These are phyloP conservation scores for Anastrepha obliqua DNA, from an alignment of 1,140 invertebrate genomes.

Conservation along the genomic window DNA sequence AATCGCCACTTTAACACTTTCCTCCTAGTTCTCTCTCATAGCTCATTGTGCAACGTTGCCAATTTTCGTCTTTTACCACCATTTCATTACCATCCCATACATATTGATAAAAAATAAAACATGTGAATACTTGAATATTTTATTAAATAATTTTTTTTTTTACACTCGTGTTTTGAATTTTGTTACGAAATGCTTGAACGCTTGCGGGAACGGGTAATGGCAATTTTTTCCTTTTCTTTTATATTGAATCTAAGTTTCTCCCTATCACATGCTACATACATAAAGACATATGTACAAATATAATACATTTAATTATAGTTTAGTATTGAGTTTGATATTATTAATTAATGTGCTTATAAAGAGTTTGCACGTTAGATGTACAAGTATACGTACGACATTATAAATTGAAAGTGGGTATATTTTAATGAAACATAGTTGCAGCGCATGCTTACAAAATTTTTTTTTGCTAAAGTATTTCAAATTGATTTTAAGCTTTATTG, in stretches of 20 bases:
- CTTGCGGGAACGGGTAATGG: conserved; percentile 62
- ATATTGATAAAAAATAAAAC: conserved; percentile 2
- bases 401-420: background rate
- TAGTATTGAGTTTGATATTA: conserved; percentile 11
- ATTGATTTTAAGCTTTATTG: no score
- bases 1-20: no score
- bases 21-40: no score
- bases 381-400: no score
- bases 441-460: background rate
- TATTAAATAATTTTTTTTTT: conserved; percentile 47
- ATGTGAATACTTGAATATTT: conserved; percentile 13
- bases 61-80: no score
- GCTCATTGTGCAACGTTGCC: no score
- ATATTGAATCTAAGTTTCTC: conserved; percentile 42
- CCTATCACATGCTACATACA: background rate
- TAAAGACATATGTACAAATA: background rate
- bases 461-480: no score
- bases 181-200: conserved; percentile 54
- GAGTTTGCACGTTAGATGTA: background rate
- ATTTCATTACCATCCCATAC: no score
- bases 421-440: background rate
- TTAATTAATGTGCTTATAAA: conserved; percentile 18
- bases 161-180: conserved; percentile 46
- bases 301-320: conserved; percentile 16
- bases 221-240: conserved; percentile 59